Evolutionary conservation across 2,888 invertebrate species (phyloP), one percentile per base, ranked within the genome.

Genomic region (Drosophila anceps): DNA sequence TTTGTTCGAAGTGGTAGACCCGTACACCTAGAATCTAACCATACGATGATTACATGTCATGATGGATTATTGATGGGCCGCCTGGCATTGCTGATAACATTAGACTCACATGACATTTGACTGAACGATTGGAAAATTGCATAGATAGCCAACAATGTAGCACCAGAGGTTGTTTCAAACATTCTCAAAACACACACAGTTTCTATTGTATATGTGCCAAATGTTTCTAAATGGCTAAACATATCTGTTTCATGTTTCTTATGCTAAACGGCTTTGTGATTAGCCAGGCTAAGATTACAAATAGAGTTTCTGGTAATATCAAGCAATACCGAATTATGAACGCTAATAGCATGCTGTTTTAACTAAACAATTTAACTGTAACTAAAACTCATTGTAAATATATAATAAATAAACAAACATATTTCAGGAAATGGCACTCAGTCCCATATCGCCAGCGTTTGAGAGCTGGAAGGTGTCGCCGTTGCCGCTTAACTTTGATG

Each of bases 401-500:
- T 15, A 10, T 24, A 51, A 8, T 2, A 5, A 35, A 4, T 20
- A 13, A 33, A 20, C 3, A 18, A 8, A 41, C 20, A 31, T 55
- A 13, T 84, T 88, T 46, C 91, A 96, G 96, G 95, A 96, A 94
- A 92, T 96, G 80, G 94, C 94, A 0, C 91, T 97, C 43, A 93
- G 94, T 1, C 95, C 95, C 0, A 93, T 92, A 2, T 95, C 96
- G 0, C 93, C 94, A 4, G 94, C 95, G 1, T 97, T 94, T 92
- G 93, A 94, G 1, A 92, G 95, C 39, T 98, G 98, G 98, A 94
- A 94, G 84, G 95, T 94, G 24, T 95, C 95, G 0, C 94, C 94
- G 0, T 91, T 96, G 33, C 95, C 96, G 0, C 91, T 96, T 0
- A 93, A 93, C 82, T 93, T 96, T 73, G 95, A 96, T 82, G 93